These are phyloP conservation scores for Propsilocerus akamusi DNA, from an alignment of 1,140 invertebrate species.

Conservation along the genomic window DNA sequence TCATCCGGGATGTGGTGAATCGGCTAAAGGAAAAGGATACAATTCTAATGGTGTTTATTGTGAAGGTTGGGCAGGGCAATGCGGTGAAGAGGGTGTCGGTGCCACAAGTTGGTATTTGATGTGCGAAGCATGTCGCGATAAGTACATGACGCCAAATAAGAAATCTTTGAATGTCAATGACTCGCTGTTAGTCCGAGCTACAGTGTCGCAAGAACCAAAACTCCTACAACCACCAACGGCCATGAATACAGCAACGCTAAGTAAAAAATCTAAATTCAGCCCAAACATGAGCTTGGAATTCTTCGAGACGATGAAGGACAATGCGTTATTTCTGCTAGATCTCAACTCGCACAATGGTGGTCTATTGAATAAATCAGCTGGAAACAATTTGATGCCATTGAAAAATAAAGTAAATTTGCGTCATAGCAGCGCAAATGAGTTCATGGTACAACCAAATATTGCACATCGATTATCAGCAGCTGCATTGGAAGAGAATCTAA, in stretches of 20 bases:
- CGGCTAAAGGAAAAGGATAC: slow-evolving; percentile 72
- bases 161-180: slow-evolving; percentile 18
- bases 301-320: slow-evolving; percentile 56
- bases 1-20: slow-evolving; percentile 78
- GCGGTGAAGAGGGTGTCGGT: slow-evolving; percentile 68
- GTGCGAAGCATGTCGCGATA: slow-evolving; percentile 75
- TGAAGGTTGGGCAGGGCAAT: slow-evolving; percentile 72
- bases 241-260: slow-evolving; percentile 36
- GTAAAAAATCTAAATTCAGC: slow-evolving; percentile 18
- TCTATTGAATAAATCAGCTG: background rate
- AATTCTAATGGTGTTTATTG: slow-evolving; percentile 71
- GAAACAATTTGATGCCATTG: background rate
- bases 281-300: slow-evolving; percentile 19
- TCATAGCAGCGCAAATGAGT: background rate
- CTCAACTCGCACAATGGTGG: slow-evolving; percentile 21
- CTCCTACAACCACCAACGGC: slow-evolving; percentile 31
- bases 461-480: background rate
- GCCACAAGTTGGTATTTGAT: slow-evolving; percentile 78
- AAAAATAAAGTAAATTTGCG: background rate
- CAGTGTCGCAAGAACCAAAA: slow-evolving; percentile 20
- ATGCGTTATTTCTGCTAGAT: slow-evolving; percentile 86
- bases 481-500: background rate
- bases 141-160: slow-evolving; percentile 44
- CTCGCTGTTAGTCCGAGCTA: slow-evolving; percentile 12
- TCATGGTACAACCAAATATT: background rate